Base-by-base conservation (phyloP, 2,888 invertebrate genomes). In the Quadriops clusia region DNA sequence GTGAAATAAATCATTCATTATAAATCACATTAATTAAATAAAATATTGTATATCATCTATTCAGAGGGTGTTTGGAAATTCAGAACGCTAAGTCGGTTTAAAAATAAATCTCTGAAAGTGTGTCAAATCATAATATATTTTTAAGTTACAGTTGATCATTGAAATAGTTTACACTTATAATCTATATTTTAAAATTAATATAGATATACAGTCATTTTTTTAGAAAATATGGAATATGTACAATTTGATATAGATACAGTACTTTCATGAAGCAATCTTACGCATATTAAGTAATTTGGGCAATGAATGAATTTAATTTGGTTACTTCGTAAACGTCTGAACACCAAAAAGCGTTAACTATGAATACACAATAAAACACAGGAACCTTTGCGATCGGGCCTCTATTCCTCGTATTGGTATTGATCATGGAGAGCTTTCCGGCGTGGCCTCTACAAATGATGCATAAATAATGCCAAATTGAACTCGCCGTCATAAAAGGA, bases 221-320 rank as follows among this genome's bases (percentile, higher is more conserved):
- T 48, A 48, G 47, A 48, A 49, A 48, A 50, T 50, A 50, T 46
- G 43, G 39, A 30, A 38, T 47, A 47, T 47, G 36, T 45, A 49
- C 47, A 48, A 41, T 47, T 44, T 47, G 43, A 48, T 47, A 41
- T 40, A 32, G 20, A 28, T 28, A 33, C 21, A 33, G 20, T 33
- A 13, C 7, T 28, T 18, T 33, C 28, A 33, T 28, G 12, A 33
- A 33, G 33, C 33, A 16, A 26, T 29, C 10, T 21, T 23, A 21
- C 15, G 15, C 23, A 14, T 16, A 30, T 17, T 22, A 30, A 30
- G 23, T n/a, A 17, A 23, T 23, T 23, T 22, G 10, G 14, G 20
- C 13, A 25, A 25, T 26, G 13, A 30, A 7, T 23, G 5, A 30
- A 16, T 24, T 24, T n/a, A 8, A 7, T n/a, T 33, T 35, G 27